Conservation (phyloP, 2,113 vertebrate genomes). For the Vidua chalybeata region DNA sequence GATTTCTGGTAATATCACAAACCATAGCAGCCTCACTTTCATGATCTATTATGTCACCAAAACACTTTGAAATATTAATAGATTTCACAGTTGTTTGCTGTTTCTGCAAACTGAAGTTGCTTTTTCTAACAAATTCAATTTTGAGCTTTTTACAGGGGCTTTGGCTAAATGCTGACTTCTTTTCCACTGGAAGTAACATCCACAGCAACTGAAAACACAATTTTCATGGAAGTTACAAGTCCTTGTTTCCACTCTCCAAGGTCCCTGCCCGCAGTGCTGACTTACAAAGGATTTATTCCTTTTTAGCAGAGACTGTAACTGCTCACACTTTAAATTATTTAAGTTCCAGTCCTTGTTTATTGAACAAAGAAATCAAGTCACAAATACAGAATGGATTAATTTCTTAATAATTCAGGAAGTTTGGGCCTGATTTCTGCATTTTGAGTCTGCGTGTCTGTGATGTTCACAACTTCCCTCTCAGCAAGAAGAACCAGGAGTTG, state of each 20-base stretch:
- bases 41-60: constrained; percentile 43
- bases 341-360: neutral
- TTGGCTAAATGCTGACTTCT: neutral
- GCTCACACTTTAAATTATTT: neutral
- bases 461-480: neutral
- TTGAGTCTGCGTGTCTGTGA: neutral
- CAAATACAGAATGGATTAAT: neutral
- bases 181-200: neutral
- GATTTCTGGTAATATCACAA: constrained; percentile 25
- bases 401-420: neutral
- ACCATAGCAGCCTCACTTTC: neutral
- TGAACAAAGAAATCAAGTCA: neutral
- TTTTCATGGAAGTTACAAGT: neutral
- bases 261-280: neutral
- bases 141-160: constrained; percentile 10
- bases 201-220: neutral
- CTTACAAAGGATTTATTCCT: neutral
- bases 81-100: constrained; percentile 37
- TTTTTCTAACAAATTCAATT: neutral
- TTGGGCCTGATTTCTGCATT: neutral
- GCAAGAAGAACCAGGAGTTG: fast-evolving
- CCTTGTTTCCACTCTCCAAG: neutral
- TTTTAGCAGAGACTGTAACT: neutral
- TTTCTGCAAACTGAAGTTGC: constrained; percentile 1
- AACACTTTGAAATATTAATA: constrained; percentile 57